These are phyloP conservation scores for Bombylius major DNA, from an alignment of 2,888 invertebrate species.

Conservation along the genomic window DNA sequence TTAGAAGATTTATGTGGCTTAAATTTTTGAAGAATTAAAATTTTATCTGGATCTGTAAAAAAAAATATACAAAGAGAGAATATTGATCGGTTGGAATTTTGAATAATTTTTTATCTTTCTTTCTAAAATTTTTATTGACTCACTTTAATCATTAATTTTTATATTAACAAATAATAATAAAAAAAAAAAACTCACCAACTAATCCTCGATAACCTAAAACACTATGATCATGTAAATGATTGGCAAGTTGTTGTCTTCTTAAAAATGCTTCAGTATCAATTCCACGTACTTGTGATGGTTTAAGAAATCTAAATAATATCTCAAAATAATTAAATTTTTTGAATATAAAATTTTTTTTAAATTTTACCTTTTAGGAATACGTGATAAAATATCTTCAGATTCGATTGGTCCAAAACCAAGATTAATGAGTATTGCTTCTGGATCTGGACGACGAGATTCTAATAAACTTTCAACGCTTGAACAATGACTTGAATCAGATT, in stretches of 20 bases:
- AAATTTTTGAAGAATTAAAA: slow-evolving; percentile 18
- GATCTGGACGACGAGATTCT: slow-evolving; percentile 74
- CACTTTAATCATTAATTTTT: too few relatives aligned
- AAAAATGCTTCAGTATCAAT: slow-evolving; percentile 65
- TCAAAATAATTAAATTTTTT: background rate
- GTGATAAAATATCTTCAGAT: slow-evolving; percentile 53
- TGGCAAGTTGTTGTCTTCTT: slow-evolving; percentile 58
- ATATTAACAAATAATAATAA: too few relatives aligned
- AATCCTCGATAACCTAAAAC: slow-evolving; percentile 64
- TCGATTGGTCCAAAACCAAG: slow-evolving; percentile 66
- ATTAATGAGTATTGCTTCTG: slow-evolving; percentile 73
- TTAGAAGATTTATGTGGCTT: slow-evolving; percentile 12
- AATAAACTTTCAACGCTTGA: slow-evolving; percentile 72
- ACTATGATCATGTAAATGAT: slow-evolving; percentile 60
- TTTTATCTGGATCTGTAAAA: slow-evolving; percentile 16
- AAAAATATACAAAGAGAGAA: background rate
- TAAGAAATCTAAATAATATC: slow-evolving; percentile 46
- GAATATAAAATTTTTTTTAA: background rate
- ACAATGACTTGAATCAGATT: slow-evolving; percentile 47
- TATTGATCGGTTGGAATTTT: background rate
- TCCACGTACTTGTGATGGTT: slow-evolving; percentile 64
- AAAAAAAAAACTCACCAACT: slow-evolving; percentile 41
- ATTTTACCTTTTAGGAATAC: slow-evolving; percentile 54
- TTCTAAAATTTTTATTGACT: too few relatives aligned
- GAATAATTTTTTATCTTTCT: background rate